A percentile compares a stretch with the other conserved stretches of the same genome.
Evolutionary conservation across 2,797 vertebrate species (phyloP).

Genomic region (Ceryle rudis): DNA sequence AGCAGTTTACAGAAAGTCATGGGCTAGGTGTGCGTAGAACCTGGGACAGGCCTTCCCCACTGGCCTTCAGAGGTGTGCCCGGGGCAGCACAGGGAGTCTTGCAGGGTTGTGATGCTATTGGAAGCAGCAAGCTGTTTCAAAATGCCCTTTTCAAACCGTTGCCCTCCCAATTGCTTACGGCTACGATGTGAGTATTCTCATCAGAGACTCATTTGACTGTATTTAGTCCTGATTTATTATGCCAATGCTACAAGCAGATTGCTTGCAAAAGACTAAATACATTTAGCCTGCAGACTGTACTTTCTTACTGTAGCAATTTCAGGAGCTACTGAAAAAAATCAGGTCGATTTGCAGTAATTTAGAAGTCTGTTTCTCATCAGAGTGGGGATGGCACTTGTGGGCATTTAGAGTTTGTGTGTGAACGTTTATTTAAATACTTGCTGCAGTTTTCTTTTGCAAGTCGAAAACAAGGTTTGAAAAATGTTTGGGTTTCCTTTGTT

Average conservation of each 20-base stretch:
- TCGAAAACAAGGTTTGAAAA: not conserved
- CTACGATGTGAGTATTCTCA: not conserved
- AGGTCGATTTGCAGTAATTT: not conserved
- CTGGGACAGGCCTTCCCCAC: not conserved
- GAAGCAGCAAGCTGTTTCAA: not conserved
- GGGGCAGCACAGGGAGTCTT: accelerated
- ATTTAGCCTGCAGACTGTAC: not conserved
- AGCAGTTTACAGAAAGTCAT: not conserved
- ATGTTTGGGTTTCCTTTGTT: not conserved
- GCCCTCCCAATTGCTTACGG: not conserved
- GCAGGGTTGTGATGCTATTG: not conserved
- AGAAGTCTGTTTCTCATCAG: not conserved
- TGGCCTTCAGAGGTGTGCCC: not conserved
- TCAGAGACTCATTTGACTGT: not conserved
- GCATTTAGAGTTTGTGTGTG: not conserved
- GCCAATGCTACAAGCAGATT: not conserved
- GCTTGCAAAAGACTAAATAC: not conserved
- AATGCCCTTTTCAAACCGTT: not conserved
- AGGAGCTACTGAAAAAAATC: not conserved
- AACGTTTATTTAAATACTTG: not conserved
- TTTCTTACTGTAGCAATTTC: not conserved
- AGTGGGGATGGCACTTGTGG: not conserved
- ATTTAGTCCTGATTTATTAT: not conserved
- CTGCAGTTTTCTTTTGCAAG: not conserved
- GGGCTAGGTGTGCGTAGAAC: not conserved